These are phyloP conservation scores for Ciconia stormi DNA, from an alignment of 2,113 vertebrate genomes.

Conservation along the genomic window DNA sequence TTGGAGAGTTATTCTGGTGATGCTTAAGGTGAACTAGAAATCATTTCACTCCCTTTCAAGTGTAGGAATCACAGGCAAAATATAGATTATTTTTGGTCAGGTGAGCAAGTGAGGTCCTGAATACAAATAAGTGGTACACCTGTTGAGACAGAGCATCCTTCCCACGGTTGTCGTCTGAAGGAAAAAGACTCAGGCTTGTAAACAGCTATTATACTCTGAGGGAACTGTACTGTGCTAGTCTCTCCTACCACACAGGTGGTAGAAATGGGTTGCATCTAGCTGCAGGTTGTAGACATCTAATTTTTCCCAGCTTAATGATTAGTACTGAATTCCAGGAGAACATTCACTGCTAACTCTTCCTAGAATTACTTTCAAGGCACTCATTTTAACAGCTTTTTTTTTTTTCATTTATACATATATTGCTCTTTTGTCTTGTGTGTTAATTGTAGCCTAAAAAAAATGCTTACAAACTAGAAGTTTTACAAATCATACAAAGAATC, in stretches of 20 bases:
- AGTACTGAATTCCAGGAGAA: neutral
- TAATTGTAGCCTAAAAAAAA: neutral
- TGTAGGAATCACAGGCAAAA: neutral
- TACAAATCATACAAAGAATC: neutral
- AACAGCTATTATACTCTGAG: neutral
- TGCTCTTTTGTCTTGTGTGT: neutral
- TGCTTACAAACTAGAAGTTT: neutral
- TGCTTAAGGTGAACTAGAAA: neutral
- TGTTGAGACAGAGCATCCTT: neutral
- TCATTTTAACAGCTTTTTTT: neutral
- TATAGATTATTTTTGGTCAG: neutral
- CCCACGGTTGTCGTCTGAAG: neutral
- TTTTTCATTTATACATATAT: neutral
- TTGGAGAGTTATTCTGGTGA: neutral
- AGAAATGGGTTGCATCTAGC: neutral
- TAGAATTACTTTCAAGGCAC: neutral
- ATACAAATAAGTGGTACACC: neutral
- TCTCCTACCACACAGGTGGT: neutral
- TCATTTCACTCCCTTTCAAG: neutral
- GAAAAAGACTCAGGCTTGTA: neutral
- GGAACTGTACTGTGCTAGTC: neutral
- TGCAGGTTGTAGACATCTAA: fast-evolving
- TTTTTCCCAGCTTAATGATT: neutral
- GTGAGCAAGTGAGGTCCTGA: neutral
- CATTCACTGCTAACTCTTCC: neutral